Evolutionary conservation across 2,888 invertebrate species (phyloP), one percentile per base, ranked within the genome.

Genomic region (Caenorhabditis sp.): DNA sequence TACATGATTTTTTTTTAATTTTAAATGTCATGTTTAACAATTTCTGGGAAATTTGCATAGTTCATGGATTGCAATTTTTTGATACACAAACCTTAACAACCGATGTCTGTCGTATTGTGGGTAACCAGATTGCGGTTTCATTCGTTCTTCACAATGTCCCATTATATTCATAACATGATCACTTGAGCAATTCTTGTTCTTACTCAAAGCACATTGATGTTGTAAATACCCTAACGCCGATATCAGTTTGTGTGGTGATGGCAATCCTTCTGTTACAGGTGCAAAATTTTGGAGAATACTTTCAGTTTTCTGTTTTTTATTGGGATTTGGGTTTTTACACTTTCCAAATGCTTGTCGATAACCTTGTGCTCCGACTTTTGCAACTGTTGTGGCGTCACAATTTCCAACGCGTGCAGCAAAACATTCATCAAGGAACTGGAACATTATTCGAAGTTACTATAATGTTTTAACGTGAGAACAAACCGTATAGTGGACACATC

Each of bases 401-500:
- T 78, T 76, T 0, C 78, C 78, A 8, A 78, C 78, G 2, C 76
- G 59, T 1, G 74, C 68, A 49, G 71, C 74, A 38, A 76, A 78
- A 61, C 78, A 78, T 59, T 76, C 76, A 21, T 76, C 76, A 21
- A 78, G 70, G 38, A 72, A 78, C 78, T 78, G 64, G 63, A 78
- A 73, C 4, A 31, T 12, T 1, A 25, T 8, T 20, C n/a, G n/a
- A n/a, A n/a, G n/a, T 20, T 26, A 36, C 20, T 36, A 20, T 10
- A 10, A 2, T 5, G 4, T 38, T 36, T 38, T 21, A 21, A 4
- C 20, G 20, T 5, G 1, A 1, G 1, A 14, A 38, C 68, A 54
- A 59, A 81, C 81, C 53, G 76, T 77, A 61, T 81, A 81, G 63
- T 81, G 79, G 38, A 79, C 76, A 63, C 81, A 81, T 62, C 78